Percentiles rank a stretch among this genome's conserved stretches.
Evolutionary conservation across 2,113 vertebrate genomes (phyloP).

Genomic region (Ammodytes marinus): DNA sequence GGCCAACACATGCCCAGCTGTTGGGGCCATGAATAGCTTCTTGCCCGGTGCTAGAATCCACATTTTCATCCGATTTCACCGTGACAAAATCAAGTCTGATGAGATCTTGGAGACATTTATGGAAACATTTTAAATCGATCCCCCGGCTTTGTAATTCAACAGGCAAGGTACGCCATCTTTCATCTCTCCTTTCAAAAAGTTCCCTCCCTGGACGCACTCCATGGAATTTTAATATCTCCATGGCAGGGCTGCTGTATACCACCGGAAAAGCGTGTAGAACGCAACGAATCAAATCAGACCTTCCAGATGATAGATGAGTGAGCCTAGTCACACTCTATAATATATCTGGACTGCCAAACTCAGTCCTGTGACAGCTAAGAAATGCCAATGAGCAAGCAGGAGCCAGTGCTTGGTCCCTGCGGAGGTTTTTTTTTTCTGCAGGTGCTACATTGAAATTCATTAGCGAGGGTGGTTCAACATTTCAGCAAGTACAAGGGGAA

Average conservation of each 20-base stretch:
- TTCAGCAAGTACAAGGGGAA: slow-evolving; percentile 41
- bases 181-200: slow-evolving; percentile 78
- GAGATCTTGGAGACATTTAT: slow-evolving; percentile 80
- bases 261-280: slow-evolving; percentile 51
- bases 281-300: slow-evolving; percentile 74
- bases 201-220: slow-evolving; percentile 62
- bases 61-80: slow-evolving; percentile 75
- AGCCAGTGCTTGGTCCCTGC: slow-evolving; percentile 27
- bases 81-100: slow-evolving; percentile 75
- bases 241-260: slow-evolving; percentile 48
- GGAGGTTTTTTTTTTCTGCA: slow-evolving; percentile 35
- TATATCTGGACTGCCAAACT: slow-evolving; percentile 67
- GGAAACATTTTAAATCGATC: slow-evolving; percentile 79
- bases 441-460: slow-evolving; percentile 76
- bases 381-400: slow-evolving; percentile 66
- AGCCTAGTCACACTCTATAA: slow-evolving; percentile 76
- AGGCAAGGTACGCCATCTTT: slow-evolving; percentile 74
- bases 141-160: slow-evolving; percentile 77
- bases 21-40: slow-evolving; percentile 68
- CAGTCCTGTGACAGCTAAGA: slow-evolving; percentile 64
- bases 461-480: slow-evolving; percentile 59
- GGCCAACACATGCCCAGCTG: slow-evolving; percentile 59
- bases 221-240: slow-evolving; percentile 77
- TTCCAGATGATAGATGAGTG: slow-evolving; percentile 77
- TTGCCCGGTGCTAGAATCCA: slow-evolving; percentile 57